These are phyloP conservation scores for Lepidonotus clava DNA, from an alignment of 2,888 invertebrate genomes.

Conservation along the genomic window DNA sequence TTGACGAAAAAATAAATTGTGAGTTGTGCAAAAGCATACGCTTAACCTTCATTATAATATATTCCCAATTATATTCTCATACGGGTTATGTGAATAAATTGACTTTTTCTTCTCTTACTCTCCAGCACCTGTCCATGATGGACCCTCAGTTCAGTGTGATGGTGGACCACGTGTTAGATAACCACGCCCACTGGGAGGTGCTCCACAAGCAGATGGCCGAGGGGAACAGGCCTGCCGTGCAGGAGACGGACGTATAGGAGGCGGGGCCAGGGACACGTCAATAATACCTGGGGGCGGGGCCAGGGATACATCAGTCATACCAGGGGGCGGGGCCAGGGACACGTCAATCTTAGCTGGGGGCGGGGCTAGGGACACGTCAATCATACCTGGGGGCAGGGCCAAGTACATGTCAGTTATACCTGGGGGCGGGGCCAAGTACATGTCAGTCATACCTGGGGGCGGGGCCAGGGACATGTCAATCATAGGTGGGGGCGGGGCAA, in stretches of 20 bases:
- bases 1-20: too few relatives aligned
- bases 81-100: background rate
- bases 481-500: too few relatives aligned
- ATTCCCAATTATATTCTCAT: too few relatives aligned
- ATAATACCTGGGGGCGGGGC: background rate
- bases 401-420: too few relatives aligned
- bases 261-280: background rate
- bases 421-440: too few relatives aligned
- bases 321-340: background rate
- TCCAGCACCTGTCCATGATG: slow-evolving; percentile 81
- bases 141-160: slow-evolving; percentile 81
- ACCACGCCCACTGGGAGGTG: slow-evolving; percentile 81
- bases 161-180: slow-evolving; percentile 81
- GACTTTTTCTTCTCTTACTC: background rate
- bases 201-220: slow-evolving; percentile 71
- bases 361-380: too few relatives aligned
- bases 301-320: background rate
- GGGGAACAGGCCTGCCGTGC: background rate
- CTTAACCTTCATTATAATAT: too few relatives aligned
- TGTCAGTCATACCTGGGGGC: too few relatives aligned
- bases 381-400: too few relatives aligned
- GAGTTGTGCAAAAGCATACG: too few relatives aligned
- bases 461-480: too few relatives aligned
- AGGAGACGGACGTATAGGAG: slow-evolving; percentile 48
- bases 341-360: too few relatives aligned